Evolutionary conservation across 2,888 invertebrate species (phyloP).

Genomic region (Lasioglossum malachurum): DNA sequence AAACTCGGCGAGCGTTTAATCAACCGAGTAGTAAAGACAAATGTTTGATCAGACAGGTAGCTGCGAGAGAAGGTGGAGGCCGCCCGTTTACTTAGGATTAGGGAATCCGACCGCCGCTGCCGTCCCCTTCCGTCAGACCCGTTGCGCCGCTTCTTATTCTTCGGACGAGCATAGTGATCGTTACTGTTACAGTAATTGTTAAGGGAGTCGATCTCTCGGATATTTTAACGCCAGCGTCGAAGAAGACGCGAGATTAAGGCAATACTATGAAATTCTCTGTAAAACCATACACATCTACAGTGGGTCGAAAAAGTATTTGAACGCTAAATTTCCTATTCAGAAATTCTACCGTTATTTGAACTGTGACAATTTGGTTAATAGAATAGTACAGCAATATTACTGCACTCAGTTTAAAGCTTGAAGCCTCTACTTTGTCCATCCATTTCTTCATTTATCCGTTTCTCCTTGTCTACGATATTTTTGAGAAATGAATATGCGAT

Average conservation of each 20-base stretch:
- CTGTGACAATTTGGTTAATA: neutral
- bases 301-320: neutral
- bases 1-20: slow-evolving; percentile 80
- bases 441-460: too few relatives aligned
- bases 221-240: neutral
- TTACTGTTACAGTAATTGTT: slow-evolving; percentile 24
- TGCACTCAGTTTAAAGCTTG: neutral
- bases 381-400: neutral
- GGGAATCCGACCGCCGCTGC: slow-evolving; percentile 56
- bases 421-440: too few relatives aligned
- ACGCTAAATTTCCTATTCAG: neutral
- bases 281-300: neutral
- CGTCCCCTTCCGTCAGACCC: neutral
- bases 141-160: slow-evolving; percentile 48
- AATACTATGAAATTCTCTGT: neutral
- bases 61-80: slow-evolving; percentile 62
- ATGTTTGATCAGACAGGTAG: slow-evolving; percentile 83
- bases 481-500: too few relatives aligned
- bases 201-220: neutral
- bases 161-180: slow-evolving; percentile 23
- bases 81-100: slow-evolving; percentile 80
- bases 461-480: too few relatives aligned
- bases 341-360: neutral
- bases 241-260: neutral
- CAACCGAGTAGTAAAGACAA: slow-evolving; percentile 83